Percentiles rank a stretch among this genome's conserved stretches.
Evolutionary conservation across 2,888 invertebrate species (phyloP).

Genomic region (Machimus atricapillus): DNA sequence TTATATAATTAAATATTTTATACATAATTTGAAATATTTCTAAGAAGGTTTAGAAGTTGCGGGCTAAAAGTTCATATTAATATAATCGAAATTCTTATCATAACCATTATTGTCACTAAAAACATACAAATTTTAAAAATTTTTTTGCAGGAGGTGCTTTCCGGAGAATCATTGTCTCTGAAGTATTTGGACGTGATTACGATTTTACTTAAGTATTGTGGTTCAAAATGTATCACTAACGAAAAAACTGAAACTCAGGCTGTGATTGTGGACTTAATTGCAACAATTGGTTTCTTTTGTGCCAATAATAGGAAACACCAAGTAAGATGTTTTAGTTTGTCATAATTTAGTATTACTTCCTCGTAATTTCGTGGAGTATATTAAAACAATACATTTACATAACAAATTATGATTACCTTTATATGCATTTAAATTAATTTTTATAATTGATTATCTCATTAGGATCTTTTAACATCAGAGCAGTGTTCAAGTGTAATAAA

Average conservation of each 20-base stretch:
- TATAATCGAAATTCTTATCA: no score
- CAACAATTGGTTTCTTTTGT: conserved; percentile 61
- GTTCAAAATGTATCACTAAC: conserved; percentile 52
- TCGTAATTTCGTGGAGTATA: background rate
- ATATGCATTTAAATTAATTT: background rate
- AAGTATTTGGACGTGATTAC: conserved; percentile 61
- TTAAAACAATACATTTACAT: no score
- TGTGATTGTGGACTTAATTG: conserved; percentile 62
- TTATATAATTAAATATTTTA: no score
- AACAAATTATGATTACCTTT: no score
- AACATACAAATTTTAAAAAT: background rate
- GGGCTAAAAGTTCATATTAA: no score
- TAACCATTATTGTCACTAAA: no score
- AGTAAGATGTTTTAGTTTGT: conserved; percentile 49
- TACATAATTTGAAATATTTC: no score
- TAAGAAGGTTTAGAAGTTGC: no score
- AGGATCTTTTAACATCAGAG: conserved; percentile 60
- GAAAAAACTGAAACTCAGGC: conserved; percentile 59
- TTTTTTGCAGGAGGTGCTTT: conserved; percentile 57
- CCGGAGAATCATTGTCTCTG: conserved; percentile 57
- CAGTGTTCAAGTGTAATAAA: conserved; percentile 60
- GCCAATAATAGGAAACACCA: conserved; percentile 61
- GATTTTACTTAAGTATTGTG: conserved; percentile 58
- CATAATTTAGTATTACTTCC: background rate
- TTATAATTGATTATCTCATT: background rate